Percentiles rank a stretch among this genome's conserved stretches.
phyloP scores from a whole-genome alignment of 1,140 invertebrate species.

The Drosophila pectinifera region DNA sequence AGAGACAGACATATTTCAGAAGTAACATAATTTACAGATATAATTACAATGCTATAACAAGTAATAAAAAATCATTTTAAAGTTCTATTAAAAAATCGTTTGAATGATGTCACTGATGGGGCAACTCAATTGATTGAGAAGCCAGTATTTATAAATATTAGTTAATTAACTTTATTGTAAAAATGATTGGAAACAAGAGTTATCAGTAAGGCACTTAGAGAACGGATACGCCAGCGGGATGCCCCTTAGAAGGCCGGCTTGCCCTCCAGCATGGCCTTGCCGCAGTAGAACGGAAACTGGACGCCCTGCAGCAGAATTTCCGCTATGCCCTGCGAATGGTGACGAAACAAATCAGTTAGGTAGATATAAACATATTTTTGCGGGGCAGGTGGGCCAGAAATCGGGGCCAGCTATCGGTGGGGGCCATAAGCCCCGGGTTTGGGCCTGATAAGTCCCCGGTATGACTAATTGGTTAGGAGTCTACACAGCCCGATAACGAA shows the following conservation, averaged over 20 bases:
- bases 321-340: slow-evolving; percentile 87
- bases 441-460: slow-evolving; percentile 36
- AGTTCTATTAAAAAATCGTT: too few species aligned
- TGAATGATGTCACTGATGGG: not conserved
- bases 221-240: slow-evolving; percentile 1
- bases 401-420: slow-evolving; percentile 27
- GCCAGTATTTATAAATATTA: slow-evolving; percentile 23
- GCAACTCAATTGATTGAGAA: slow-evolving; percentile 7
- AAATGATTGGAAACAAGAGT: slow-evolving; percentile 39
- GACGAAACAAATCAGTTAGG: slow-evolving; percentile 54
- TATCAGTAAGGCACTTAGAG: slow-evolving; percentile 62
- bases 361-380: not conserved
- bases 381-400: slow-evolving; percentile 1
- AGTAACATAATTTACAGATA: not conserved
- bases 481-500: slow-evolving; percentile 46
- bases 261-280: slow-evolving; percentile 88
- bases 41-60: too few species aligned
- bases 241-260: slow-evolving; percentile 59
- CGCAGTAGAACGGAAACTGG: slow-evolving; percentile 89
- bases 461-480: slow-evolving; percentile 61
- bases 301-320: slow-evolving; percentile 89
- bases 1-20: not conserved
- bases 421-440: slow-evolving; percentile 36
- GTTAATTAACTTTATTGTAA: slow-evolving; percentile 53
- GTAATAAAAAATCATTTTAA: not conserved